Percentiles rank a stretch among this genome's conserved stretches.
These are phyloP conservation scores for Sminthurinus aureus DNA, from an alignment of 2,888 invertebrate genomes.

Conservation along the genomic window DNA sequence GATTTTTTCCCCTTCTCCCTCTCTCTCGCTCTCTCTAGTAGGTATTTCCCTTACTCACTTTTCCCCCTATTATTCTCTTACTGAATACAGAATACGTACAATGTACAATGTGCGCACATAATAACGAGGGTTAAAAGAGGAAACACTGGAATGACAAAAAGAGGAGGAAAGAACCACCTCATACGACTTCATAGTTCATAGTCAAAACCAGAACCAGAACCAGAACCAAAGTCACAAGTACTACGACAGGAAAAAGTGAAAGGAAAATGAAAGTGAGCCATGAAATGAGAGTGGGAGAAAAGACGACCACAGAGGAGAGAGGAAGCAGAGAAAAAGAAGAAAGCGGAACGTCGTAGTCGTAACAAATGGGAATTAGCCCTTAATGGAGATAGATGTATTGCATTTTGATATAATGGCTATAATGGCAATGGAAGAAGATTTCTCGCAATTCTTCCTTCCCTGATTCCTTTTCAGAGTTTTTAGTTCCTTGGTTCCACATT, in stretches of 20 bases:
- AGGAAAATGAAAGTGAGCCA: neutral
- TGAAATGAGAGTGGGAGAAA: neutral
- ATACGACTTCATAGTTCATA: neutral
- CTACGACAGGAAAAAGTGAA: neutral
- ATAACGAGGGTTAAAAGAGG: too few species aligned
- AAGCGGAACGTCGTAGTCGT: constrained; percentile 3
- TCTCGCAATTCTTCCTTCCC: neutral
- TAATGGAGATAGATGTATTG: constrained; percentile 50
- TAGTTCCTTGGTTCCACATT: too few species aligned
- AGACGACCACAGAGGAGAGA: neutral
- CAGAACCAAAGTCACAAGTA: neutral
- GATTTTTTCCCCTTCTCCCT: neutral
- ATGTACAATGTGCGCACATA: neutral
- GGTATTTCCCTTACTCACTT: too few species aligned
- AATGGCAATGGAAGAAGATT: constrained; percentile 7
- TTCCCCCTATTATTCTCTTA: neutral
- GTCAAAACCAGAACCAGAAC: neutral
- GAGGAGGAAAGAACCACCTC: neutral
- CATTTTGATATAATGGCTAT: constrained; percentile 21
- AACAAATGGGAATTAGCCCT: constrained; percentile 48
- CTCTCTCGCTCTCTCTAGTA: neutral
- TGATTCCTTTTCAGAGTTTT: neutral
- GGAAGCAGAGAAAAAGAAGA: neutral
- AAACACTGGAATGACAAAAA: neutral
- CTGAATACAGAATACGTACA: neutral